phyloP scores from a whole-genome alignment of 2,888 invertebrate genomes.

The Epistrophe grossulariae region DNA sequence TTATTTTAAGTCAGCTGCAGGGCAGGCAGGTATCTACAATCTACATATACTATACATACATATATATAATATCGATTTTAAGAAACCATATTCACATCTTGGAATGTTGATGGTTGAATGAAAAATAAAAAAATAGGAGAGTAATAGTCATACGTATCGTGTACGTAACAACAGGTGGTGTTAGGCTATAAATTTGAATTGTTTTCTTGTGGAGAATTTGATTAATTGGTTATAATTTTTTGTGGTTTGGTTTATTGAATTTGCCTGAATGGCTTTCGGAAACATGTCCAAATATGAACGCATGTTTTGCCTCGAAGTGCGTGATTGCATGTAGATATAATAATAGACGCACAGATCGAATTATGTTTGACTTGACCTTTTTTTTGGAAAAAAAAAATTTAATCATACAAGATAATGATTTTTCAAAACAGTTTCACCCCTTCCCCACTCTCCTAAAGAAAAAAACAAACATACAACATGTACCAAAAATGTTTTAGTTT shows the following conservation, averaged over 20 bases:
- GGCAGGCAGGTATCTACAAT: slow-evolving; percentile 30
- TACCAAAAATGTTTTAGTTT: too few relatives aligned
- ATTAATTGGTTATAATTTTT: slow-evolving; percentile 61
- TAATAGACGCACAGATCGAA: slow-evolving; percentile 9
- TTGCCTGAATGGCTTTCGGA: slow-evolving; percentile 31
- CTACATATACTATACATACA: too few relatives aligned
- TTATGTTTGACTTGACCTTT: slow-evolving; percentile 20
- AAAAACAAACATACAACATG: too few relatives aligned
- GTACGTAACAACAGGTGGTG: slow-evolving; percentile 56
- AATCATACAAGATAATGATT: not conserved
- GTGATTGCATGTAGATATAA: slow-evolving; percentile 47
- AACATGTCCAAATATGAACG: slow-evolving; percentile 39
- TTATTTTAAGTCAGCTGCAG: slow-evolving; percentile 45
- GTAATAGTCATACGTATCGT: not conserved
- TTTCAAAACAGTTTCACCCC: too few relatives aligned
- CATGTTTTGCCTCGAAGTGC: slow-evolving; percentile 27
- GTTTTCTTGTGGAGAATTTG: slow-evolving; percentile 45
- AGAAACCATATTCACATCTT: slow-evolving; percentile 29
- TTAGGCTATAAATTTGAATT: slow-evolving; percentile 55
- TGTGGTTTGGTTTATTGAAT: slow-evolving; percentile 37
- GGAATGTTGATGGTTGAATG: slow-evolving; percentile 53
- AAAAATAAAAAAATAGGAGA: slow-evolving; percentile 7
- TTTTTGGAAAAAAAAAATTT: not conserved
- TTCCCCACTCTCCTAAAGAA: too few relatives aligned
- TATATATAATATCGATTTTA: slow-evolving; percentile 5